Evolutionary conservation across 2,797 vertebrate species (phyloP), one percentile per base, ranked within the genome.

Genomic region (Ambastaia sidthimunki): DNA sequence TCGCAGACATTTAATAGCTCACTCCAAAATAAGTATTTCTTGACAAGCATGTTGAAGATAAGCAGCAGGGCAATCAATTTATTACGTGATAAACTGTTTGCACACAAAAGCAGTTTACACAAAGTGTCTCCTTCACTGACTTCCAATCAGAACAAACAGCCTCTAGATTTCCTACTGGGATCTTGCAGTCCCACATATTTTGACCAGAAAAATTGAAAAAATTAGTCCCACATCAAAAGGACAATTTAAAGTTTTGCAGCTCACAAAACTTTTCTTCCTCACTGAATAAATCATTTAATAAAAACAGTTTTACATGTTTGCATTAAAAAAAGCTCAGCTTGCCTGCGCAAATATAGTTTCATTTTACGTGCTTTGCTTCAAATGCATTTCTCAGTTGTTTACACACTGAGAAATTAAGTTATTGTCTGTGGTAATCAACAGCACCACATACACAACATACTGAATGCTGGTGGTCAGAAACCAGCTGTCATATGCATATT

Each of bases 61-160:
- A 77, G 54, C 75, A 34, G 75, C 34, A 59, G 59, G 23, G 54
- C 66, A 77, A 69, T 77, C 23, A 59, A 69, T 66, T 76, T 76
- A 66, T 77, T n/a, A 66, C 52, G 73, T 54, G 73, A 75, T 54
- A 75, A 77, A 69, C 65, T 69, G 54, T 77, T 55, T 60, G 23
- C 52, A 69, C 66, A 60, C 52, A 69, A 69, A 77, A 48, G 65
- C 66, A 47, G 37, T 37, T 52, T 76, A 76, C 55, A 44, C 37
- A 76, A 54, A 21, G 52, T n/a, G 47, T 76, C 52, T 76, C 34
- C 21, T 67, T 21, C 50, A 67, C 18, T 25, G 63, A 68, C 37
- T 41, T 41, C 37, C 37, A 41, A 10, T 41, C 37, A 41, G 37
- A 41, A 41, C 7, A 9, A 41, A 41, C 37, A 41, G 37, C 7